A percentile compares a stretch with the other conserved stretches of the same genome.
These are phyloP conservation scores for Amphiura filiformis DNA, from an alignment of 35 echinoderm and acorn worm species.

Conservation along the genomic window DNA sequence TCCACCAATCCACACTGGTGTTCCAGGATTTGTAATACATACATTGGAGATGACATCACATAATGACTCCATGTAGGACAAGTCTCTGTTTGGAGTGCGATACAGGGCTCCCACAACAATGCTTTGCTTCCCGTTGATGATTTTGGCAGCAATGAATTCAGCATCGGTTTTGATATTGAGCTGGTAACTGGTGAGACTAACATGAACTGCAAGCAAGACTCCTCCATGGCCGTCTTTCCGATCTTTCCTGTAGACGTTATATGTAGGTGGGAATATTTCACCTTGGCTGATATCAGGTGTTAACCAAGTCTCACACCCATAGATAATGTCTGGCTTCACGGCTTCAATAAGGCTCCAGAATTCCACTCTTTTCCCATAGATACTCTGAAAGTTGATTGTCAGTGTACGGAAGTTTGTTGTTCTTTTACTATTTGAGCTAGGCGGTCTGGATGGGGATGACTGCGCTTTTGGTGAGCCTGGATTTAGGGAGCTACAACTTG, in stretches of 20 bases:
- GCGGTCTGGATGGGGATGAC: too few relatives aligned
- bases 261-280: slow-evolving; percentile 19
- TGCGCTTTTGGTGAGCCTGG: too few relatives aligned
- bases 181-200: slow-evolving; percentile 13
- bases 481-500: too few relatives aligned
- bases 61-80: background rate
- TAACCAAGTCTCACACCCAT: slow-evolving; percentile 46
- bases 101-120: slow-evolving; percentile 21
- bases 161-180: background rate
- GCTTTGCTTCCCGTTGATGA: slow-evolving; percentile 12
- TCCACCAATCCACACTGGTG: slow-evolving; percentile 33
- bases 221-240: slow-evolving; percentile 30
- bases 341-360: slow-evolving; percentile 29
- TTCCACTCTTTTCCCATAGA: slow-evolving; percentile 14
- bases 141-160: slow-evolving; percentile 28
- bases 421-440: too few relatives aligned
- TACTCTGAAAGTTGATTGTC: slow-evolving; percentile 41
- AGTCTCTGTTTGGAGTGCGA: background rate
- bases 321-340: slow-evolving; percentile 28
- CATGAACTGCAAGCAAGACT: slow-evolving; percentile 19
- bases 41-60: background rate
- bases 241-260: slow-evolving; percentile 22
- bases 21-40: slow-evolving; percentile 2
- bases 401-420: background rate
- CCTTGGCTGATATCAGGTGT: background rate